A percentile compares a stretch with the other conserved stretches of the same genome.
Conservation (phyloP, 2,113 vertebrate genomes). For the Sphyrna mokarran region DNA sequence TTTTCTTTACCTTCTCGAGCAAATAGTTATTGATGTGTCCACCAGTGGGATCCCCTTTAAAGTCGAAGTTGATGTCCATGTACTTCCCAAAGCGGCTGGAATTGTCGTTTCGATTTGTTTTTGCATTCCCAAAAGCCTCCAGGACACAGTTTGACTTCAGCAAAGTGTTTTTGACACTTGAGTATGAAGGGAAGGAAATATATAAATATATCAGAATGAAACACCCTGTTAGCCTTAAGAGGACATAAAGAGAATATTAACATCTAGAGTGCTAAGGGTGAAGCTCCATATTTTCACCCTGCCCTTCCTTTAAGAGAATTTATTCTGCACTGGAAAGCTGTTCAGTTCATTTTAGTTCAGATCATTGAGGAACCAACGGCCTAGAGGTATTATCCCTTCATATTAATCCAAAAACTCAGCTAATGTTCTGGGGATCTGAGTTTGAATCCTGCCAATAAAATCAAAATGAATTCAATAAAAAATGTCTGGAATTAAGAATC, state of each 20-base stretch:
- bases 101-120: constrained; percentile 91
- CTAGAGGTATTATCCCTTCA: no score
- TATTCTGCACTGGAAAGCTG: neutral
- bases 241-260: neutral
- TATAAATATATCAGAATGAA: neutral
- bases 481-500: no score
- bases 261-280: neutral
- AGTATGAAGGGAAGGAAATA: neutral
- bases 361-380: no score
- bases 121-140: constrained; percentile 89
- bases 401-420: no score
- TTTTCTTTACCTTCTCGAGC: constrained; percentile 76
- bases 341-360: neutral
- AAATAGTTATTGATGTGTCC: constrained; percentile 94
- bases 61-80: constrained; percentile 97
- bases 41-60: constrained; percentile 83
- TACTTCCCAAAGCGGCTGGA: constrained; percentile 93
- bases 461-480: no score
- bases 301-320: neutral
- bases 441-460: no score
- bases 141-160: constrained; percentile 89
- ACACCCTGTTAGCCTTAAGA: neutral
- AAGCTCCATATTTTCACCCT: neutral
- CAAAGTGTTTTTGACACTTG: constrained; percentile 81
- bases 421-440: no score